A percentile compares a stretch with the other conserved stretches of the same genome.
phyloP scores from a whole-genome alignment of 1,140 invertebrate genomes.

The Stegodyphus mimosarum region DNA sequence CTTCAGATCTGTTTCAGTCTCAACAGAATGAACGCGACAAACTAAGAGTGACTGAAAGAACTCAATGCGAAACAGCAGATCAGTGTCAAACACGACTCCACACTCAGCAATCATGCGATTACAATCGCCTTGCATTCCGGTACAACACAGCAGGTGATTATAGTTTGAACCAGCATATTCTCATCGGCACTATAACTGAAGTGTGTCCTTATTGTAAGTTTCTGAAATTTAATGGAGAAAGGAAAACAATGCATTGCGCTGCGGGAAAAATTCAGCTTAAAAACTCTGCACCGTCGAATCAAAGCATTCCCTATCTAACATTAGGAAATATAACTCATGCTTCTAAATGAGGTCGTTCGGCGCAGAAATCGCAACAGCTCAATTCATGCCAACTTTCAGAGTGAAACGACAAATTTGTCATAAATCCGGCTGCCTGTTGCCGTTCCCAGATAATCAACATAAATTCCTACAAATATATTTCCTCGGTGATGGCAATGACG shows the following conservation, averaged over 20 bases:
- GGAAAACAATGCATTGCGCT: not conserved
- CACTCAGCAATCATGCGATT: not conserved
- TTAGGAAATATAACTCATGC: not conserved
- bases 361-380: not conserved
- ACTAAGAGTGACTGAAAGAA: not conserved
- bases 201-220: not conserved
- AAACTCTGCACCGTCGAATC: not conserved
- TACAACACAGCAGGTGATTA: not conserved
- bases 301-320: not conserved
- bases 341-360: too few relatives aligned
- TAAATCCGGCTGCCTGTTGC: not conserved
- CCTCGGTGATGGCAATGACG: not conserved
- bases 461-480: conserved; percentile 1
- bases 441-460: not conserved
- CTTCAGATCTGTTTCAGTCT: not conserved
- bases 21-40: not conserved
- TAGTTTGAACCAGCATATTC: not conserved
- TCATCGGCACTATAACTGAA: not conserved
- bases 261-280: not conserved
- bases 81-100: not conserved
- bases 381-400: not conserved
- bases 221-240: not conserved
- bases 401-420: not conserved
- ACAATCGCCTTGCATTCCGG: not conserved
- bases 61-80: not conserved